Conservation (phyloP, 2,113 vertebrate genomes). For the Stigmatopora argus region DNA sequence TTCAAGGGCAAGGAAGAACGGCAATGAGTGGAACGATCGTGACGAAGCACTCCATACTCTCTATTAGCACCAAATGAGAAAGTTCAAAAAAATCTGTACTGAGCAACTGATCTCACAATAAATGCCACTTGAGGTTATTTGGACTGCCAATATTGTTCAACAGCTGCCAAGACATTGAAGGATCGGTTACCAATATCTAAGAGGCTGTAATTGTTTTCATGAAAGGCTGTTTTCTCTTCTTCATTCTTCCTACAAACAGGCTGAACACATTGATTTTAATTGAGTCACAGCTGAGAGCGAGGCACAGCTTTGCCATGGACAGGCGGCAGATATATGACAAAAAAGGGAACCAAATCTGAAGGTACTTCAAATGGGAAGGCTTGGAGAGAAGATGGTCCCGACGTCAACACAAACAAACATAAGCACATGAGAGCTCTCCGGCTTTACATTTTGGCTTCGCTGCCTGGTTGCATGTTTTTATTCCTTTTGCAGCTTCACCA, state of each 20-base stretch:
- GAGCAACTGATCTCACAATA: background rate
- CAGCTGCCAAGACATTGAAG: slow-evolving; percentile 40
- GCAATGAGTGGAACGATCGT: slow-evolving; percentile 4
- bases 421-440: slow-evolving; percentile 53
- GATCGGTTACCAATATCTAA: slow-evolving; percentile 46
- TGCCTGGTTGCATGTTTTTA: slow-evolving; percentile 13
- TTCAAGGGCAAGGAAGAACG: slow-evolving; percentile 69
- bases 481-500: slow-evolving; percentile 31
- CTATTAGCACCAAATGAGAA: slow-evolving; percentile 19
- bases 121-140: slow-evolving; percentile 17
- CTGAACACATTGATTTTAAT: slow-evolving; percentile 62
- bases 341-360: slow-evolving; percentile 20
- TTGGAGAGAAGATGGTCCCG: slow-evolving; percentile 40
- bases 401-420: slow-evolving; percentile 60
- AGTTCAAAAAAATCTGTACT: slow-evolving; percentile 5
- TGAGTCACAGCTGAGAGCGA: slow-evolving; percentile 58
- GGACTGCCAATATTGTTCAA: slow-evolving; percentile 53
- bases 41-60: slow-evolving; percentile 6
- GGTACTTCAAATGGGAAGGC: slow-evolving; percentile 12
- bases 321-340: slow-evolving; percentile 47
- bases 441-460: slow-evolving; percentile 39
- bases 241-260: slow-evolving; percentile 54
- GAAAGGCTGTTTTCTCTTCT: slow-evolving; percentile 38
- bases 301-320: slow-evolving; percentile 43
- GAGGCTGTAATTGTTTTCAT: slow-evolving; percentile 50